Conservation (phyloP, 2,797 vertebrate species). For the Oryzias sinensis region DNA sequence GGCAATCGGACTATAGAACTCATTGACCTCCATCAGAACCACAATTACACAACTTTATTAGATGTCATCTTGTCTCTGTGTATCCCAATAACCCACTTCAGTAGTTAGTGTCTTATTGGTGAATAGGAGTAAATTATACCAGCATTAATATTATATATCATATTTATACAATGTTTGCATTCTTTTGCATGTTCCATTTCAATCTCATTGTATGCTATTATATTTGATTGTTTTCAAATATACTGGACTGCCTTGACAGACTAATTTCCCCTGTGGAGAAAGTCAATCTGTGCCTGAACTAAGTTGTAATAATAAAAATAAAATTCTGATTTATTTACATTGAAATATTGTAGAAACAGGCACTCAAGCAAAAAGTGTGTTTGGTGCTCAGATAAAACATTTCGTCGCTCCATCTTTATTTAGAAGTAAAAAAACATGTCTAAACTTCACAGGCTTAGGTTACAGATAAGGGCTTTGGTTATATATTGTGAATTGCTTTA, state of each 20-base stretch:
- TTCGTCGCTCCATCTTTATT: slow-evolving; percentile 25
- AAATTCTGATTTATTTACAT: too few relatives aligned
- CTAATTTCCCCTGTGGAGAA: too few relatives aligned
- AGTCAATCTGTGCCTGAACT: too few relatives aligned
- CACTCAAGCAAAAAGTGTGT: too few relatives aligned
- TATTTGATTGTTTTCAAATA: too few relatives aligned
- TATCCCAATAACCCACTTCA: background rate
- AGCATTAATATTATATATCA: background rate
- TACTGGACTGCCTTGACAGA: too few relatives aligned
- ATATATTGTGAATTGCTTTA: slow-evolving; percentile 69
- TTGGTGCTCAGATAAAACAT: too few relatives aligned
- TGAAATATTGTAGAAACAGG: too few relatives aligned
- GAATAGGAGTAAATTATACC: background rate
- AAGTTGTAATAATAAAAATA: too few relatives aligned
- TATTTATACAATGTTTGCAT: background rate
- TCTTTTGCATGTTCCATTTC: background rate
- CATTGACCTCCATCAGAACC: background rate
- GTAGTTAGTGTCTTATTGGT: background rate
- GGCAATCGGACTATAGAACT: background rate
- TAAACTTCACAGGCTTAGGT: slow-evolving; percentile 36
- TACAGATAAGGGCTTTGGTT: slow-evolving; percentile 40
- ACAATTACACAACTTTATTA: background rate
- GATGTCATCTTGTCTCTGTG: too few relatives aligned
- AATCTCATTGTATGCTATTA: too few relatives aligned
- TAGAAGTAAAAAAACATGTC: too few relatives aligned